A percentile compares a stretch with the other conserved stretches of the same genome.
Evolutionary conservation across 2,888 invertebrate species (phyloP).

Genomic region (Pseudococcus longispinus): DNA sequence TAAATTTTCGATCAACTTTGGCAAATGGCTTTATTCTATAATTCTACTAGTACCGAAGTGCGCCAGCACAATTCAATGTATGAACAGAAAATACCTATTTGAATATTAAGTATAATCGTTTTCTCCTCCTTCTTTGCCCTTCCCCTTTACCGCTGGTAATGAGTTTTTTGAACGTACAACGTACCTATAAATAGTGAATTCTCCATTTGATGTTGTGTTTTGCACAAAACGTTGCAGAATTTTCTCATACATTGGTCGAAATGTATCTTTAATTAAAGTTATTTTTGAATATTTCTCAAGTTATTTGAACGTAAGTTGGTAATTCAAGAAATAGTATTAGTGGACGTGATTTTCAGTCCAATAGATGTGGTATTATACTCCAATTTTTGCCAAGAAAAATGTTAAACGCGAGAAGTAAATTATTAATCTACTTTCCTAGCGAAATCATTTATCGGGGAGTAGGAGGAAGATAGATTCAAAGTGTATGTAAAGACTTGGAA

Average conservation of each 20-base stretch:
- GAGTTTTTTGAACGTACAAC: neutral
- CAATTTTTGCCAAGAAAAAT: too few species aligned
- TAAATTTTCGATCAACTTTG: slow-evolving; percentile 28
- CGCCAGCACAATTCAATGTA: neutral
- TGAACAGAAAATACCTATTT: neutral
- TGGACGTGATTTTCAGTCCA: too few species aligned
- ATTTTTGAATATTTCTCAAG: too few species aligned
- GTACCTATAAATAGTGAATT: too few species aligned
- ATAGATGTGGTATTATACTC: too few species aligned
- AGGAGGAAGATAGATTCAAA: too few species aligned
- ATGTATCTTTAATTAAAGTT: neutral
- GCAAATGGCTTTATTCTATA: slow-evolving; percentile 1
- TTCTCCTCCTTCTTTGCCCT: neutral
- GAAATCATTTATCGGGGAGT: too few species aligned
- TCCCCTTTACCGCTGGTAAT: neutral
- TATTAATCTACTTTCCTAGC: too few species aligned
- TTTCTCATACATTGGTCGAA: neutral
- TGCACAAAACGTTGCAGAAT: neutral
- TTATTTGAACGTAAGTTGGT: too few species aligned
- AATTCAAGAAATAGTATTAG: too few species aligned
- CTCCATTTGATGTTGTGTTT: neutral
- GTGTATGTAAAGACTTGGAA: too few species aligned
- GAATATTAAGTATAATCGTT: neutral
- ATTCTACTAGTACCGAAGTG: neutral
- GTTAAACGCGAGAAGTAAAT: too few species aligned